phyloP scores from a whole-genome alignment of 2,888 invertebrate species.

The Danaus chrysippus region DNA sequence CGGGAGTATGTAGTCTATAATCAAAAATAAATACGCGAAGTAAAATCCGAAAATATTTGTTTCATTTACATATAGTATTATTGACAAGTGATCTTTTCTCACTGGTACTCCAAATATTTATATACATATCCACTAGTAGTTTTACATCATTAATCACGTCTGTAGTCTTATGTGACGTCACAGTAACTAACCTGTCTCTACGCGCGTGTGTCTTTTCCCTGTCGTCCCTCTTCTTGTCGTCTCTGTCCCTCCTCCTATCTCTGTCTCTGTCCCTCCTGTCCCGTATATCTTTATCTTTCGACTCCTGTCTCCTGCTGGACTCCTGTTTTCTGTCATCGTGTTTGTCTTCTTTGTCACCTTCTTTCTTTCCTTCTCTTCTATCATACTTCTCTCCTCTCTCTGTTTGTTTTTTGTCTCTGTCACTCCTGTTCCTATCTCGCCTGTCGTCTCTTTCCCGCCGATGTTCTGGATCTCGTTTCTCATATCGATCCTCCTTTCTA shows the following conservation, averaged over 20 bases:
- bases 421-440: slow-evolving; percentile 30
- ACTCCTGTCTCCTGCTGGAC: slow-evolving; percentile 17
- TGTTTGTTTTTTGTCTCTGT: slow-evolving; percentile 19
- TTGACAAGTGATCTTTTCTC: too few species aligned
- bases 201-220: slow-evolving; percentile 11
- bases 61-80: slow-evolving; percentile 5
- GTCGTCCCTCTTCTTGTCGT: slow-evolving; percentile 26
- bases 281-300: slow-evolving; percentile 20
- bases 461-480: slow-evolving; percentile 42
- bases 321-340: slow-evolving; percentile 22
- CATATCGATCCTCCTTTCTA: slow-evolving; percentile 49
- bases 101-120: too few species aligned
- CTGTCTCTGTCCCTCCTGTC: slow-evolving; percentile 26
- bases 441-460: slow-evolving; percentile 37
- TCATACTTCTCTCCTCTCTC: slow-evolving; percentile 28
- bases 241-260: slow-evolving; percentile 32
- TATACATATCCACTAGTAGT: neutral
- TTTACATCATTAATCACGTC: neutral
- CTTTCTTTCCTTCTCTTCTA: slow-evolving; percentile 21
- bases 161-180: neutral
- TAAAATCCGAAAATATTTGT: too few species aligned
- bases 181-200: neutral
- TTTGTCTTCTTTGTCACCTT: slow-evolving; percentile 9
- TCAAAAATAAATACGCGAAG: neutral
- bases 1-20: too few species aligned